A percentile compares a stretch with the other conserved stretches of the same genome.
Conservation (phyloP, 2,888 invertebrate genomes). For the Bembecia ichneumoniformis region DNA sequence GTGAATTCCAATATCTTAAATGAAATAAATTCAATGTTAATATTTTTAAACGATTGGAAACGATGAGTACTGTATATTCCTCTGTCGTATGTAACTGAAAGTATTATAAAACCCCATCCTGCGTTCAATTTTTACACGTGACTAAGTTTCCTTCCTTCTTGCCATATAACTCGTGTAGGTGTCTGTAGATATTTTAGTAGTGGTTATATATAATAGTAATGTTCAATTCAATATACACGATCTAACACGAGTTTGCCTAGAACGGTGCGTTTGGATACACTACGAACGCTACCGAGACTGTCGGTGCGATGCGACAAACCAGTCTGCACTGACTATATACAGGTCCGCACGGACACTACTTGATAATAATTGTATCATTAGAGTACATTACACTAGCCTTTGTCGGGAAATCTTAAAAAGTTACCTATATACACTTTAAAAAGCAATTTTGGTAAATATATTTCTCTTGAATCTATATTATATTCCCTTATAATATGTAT, state of each 20-base stretch:
- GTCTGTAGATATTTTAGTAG: slow-evolving; percentile 60
- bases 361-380: slow-evolving; percentile 73
- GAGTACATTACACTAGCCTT: slow-evolving; percentile 72
- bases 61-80: neutral
- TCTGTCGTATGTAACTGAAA: slow-evolving; percentile 16
- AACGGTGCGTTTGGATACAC: slow-evolving; percentile 26
- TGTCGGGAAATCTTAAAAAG: slow-evolving; percentile 67
- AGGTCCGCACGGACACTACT: slow-evolving; percentile 50
- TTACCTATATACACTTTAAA: slow-evolving; percentile 71
- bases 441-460: slow-evolving; percentile 67
- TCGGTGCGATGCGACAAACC: slow-evolving; percentile 34
- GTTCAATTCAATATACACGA: slow-evolving; percentile 64
- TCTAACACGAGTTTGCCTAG: slow-evolving; percentile 63
- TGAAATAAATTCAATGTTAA: slow-evolving; percentile 49
- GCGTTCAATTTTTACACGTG: slow-evolving; percentile 13
- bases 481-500: slow-evolving; percentile 63
- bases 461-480: slow-evolving; percentile 71
- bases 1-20: slow-evolving; percentile 56
- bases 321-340: no score
- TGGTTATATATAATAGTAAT: slow-evolving; percentile 47
- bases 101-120: slow-evolving; percentile 30
- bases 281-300: no score
- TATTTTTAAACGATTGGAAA: slow-evolving; percentile 14
- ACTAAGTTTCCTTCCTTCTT: slow-evolving; percentile 66
- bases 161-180: slow-evolving; percentile 67